phyloP scores from a whole-genome alignment of 2,797 vertebrate species.

The Sebastes glaucus region DNA sequence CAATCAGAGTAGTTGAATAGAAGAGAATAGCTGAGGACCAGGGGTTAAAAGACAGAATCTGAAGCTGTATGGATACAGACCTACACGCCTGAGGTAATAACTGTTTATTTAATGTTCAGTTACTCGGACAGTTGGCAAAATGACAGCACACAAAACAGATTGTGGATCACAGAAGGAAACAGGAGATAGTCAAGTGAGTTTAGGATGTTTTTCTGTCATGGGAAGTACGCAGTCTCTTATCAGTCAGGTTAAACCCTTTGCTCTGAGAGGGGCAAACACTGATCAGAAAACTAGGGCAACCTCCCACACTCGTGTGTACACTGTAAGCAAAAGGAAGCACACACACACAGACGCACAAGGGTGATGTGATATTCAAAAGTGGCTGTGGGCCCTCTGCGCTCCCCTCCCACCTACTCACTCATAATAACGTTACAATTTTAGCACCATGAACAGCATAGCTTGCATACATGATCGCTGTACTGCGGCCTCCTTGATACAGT shows the following conservation, averaged over 20 bases:
- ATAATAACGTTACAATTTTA: slow-evolving; percentile 33
- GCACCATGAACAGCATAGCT: slow-evolving; percentile 5
- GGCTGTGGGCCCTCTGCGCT: slow-evolving; percentile 35
- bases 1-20: background rate
- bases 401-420: slow-evolving; percentile 24
- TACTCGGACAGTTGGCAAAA: background rate
- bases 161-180: slow-evolving; percentile 9
- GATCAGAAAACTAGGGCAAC: slow-evolving; percentile 68
- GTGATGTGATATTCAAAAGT: slow-evolving; percentile 47
- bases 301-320: slow-evolving; percentile 60
- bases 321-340: slow-evolving; percentile 49
- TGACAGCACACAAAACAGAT: background rate
- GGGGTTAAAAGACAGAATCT: background rate
- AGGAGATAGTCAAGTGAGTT: slow-evolving; percentile 28
- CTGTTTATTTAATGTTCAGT: background rate
- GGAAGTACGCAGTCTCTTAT: slow-evolving; percentile 72
- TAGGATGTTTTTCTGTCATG: slow-evolving; percentile 60
- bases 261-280: slow-evolving; percentile 64
- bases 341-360: background rate
- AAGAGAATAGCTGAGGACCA: background rate
- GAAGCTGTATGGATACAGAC: background rate
- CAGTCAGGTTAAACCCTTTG: slow-evolving; percentile 68
- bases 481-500: background rate
- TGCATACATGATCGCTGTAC: background rate
- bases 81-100: background rate